A percentile compares a stretch with the other conserved stretches of the same genome.
These are phyloP conservation scores for Agrochola lychnidis DNA, from an alignment of 2,888 invertebrate genomes.

Conservation along the genomic window DNA sequence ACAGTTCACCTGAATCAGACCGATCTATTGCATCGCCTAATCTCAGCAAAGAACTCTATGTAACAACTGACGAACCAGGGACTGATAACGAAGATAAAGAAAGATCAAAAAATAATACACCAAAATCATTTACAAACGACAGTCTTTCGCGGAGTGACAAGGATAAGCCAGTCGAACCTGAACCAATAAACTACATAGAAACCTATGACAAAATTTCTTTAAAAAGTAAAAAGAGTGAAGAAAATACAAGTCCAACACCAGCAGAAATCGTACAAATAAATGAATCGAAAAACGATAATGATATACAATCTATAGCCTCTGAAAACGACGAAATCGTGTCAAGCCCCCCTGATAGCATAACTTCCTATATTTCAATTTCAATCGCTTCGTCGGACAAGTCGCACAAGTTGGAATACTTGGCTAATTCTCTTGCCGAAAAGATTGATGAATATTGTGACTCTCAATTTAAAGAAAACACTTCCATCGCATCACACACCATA, in stretches of 20 bases:
- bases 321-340: conserved; percentile 89
- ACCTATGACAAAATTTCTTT: conserved; percentile 80
- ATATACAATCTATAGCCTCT: conserved; percentile 82
- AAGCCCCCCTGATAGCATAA: conserved; percentile 88
- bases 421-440: conserved; percentile 89
- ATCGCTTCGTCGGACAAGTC: conserved; percentile 89
- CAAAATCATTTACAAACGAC: conserved; percentile 86
- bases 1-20: conserved; percentile 87
- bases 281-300: conserved; percentile 74
- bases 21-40: conserved; percentile 81
- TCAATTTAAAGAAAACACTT: conserved; percentile 83
- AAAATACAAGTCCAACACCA: conserved; percentile 64
- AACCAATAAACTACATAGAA: conserved; percentile 69
- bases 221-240: conserved; percentile 73
- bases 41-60: conserved; percentile 84
- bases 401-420: conserved; percentile 88
- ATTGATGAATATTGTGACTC: conserved; percentile 90
- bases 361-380: conserved; percentile 89
- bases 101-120: conserved; percentile 86
- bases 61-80: conserved; percentile 83
- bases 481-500: conserved; percentile 76
- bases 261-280: conserved; percentile 51
- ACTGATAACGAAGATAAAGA: conserved; percentile 83
- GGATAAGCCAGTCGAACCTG: conserved; percentile 73
- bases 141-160: conserved; percentile 85